Percentiles rank a stretch among this genome's conserved stretches.
Evolutionary conservation across 2,113 vertebrate genomes (phyloP).

Genomic region (Melanocharis versteri): DNA sequence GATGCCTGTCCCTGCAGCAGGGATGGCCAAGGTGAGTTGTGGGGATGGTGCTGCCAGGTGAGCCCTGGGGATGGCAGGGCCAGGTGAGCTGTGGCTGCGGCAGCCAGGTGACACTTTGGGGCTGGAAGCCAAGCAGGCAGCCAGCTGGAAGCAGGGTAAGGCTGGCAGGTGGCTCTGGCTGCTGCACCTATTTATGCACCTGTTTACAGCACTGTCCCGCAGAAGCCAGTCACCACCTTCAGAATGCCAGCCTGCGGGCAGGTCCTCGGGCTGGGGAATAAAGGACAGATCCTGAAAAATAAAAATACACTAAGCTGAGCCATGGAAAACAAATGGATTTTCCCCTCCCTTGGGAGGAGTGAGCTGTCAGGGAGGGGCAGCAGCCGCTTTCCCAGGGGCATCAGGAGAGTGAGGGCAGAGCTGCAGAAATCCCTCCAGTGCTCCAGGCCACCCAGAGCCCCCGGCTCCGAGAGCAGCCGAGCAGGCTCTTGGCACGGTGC

Average conservation of each 20-base stretch:
- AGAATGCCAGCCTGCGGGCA: not conserved
- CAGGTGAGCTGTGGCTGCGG: not conserved
- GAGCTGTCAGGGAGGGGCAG: not conserved
- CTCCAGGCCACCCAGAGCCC: not conserved
- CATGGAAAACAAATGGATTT: not conserved
- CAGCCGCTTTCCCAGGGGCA: not conserved
- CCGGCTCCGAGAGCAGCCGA: not conserved
- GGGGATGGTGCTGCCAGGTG: not conserved
- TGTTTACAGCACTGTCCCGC: not conserved
- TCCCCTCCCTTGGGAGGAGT: not conserved
- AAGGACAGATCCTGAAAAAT: not conserved
- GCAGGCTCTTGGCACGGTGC: not conserved
- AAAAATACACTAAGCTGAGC: not conserved
- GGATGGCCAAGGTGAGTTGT: not conserved
- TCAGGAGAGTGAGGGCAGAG: not conserved
- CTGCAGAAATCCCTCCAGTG: not conserved
- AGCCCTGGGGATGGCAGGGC: not conserved
- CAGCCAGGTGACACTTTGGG: rapidly evolving
- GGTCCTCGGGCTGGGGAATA: not conserved
- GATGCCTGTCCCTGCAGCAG: not conserved
- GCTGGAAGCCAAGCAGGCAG: not conserved
- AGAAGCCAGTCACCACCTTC: not conserved
- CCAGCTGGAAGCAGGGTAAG: not conserved
- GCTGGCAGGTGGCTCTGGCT: not conserved
- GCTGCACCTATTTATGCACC: not conserved